Conservation (phyloP, 2,888 invertebrate genomes). For the Aphidius colemani region DNA sequence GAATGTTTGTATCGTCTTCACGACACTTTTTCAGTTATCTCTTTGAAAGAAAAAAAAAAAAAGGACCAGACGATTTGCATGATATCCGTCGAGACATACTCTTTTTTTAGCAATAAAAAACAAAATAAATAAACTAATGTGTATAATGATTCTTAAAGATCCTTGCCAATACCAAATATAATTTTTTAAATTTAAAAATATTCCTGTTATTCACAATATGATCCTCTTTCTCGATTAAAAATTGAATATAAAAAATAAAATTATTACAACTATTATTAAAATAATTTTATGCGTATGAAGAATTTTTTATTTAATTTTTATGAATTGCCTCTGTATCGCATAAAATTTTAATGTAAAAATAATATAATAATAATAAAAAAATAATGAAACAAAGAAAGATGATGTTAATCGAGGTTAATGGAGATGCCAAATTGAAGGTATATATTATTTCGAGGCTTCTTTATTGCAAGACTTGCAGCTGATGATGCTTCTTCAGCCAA, state of each 20-base stretch:
- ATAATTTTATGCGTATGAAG: not conserved
- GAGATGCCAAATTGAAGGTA: constrained; percentile 1
- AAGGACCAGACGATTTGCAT: not conserved
- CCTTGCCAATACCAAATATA: too few species aligned
- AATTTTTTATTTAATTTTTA: not conserved
- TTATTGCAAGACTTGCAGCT: constrained; percentile 26
- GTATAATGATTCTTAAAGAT: too few species aligned
- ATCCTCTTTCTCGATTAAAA: too few species aligned
- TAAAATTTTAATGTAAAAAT: not conserved
- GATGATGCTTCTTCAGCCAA: constrained; percentile 37
- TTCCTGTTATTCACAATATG: too few species aligned
- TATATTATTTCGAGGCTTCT: not conserved
- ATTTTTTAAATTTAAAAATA: too few species aligned
- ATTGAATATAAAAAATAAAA: too few species aligned
- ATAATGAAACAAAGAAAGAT: not conserved
- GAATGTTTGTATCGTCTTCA: not conserved
- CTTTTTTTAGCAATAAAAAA: too few species aligned
- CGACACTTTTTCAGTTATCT: not conserved
- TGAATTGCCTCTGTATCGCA: not conserved
- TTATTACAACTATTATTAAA: too few species aligned
- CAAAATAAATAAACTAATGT: too few species aligned
- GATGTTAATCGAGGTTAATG: constrained; percentile 7
- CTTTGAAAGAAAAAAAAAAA: not conserved
- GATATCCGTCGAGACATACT: too few species aligned
- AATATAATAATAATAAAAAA: not conserved